Conservation (phyloP, 2,797 vertebrate species). For the Pipistrellus kuhlii region DNA sequence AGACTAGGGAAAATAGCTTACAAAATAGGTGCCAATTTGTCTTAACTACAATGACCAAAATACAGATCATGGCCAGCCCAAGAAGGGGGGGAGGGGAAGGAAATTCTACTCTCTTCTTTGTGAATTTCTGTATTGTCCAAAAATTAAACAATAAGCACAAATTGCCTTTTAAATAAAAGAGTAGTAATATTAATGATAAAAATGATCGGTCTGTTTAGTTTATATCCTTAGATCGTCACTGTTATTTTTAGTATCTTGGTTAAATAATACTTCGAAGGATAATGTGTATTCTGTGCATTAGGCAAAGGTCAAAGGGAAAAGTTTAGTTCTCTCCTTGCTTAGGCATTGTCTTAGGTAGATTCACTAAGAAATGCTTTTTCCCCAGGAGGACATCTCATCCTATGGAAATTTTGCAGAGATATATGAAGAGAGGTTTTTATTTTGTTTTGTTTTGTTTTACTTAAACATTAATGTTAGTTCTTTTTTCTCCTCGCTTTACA, state of each 20-base stretch:
- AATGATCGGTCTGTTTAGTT: neutral
- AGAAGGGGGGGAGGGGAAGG: neutral
- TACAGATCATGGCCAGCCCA: accelerated
- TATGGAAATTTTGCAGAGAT: neutral
- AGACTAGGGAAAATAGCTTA: neutral
- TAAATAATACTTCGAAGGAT: neutral
- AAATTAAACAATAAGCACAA: neutral
- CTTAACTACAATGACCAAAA: neutral
- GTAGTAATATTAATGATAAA: neutral
- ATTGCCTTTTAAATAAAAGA: neutral
- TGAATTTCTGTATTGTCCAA: neutral
- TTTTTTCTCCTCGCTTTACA: neutral
- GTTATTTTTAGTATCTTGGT: neutral
- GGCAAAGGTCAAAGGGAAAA: slow-evolving; percentile 8
- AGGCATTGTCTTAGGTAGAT: neutral
- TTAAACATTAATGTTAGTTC: neutral
- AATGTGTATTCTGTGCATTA: neutral
- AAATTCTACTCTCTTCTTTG: neutral
- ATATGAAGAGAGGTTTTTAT: neutral
- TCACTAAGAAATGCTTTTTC: neutral
- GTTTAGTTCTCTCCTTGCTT: neutral
- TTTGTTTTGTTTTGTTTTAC: neutral
- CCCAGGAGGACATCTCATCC: neutral
- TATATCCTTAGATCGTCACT: neutral
- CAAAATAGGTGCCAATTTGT: neutral